A percentile compares a stretch with the other conserved stretches of the same genome.
phyloP scores from a whole-genome alignment of 2,113 vertebrate genomes.

The Himantopus leucocephalus region DNA sequence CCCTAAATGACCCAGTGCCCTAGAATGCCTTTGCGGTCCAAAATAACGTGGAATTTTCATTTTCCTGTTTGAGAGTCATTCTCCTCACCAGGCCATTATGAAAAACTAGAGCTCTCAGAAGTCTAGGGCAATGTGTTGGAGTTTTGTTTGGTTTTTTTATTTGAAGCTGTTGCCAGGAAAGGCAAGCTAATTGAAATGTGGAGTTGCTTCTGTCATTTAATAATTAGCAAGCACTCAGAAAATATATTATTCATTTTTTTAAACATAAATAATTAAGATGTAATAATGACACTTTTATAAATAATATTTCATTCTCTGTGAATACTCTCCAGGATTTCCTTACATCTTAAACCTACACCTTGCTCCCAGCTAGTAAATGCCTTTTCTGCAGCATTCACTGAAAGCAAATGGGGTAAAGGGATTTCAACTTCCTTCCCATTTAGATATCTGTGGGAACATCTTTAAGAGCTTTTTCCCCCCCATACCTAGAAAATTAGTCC shows the following conservation, averaged over 20 bases:
- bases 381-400: background rate
- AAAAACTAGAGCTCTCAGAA: slow-evolving; percentile 39
- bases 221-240: slow-evolving; percentile 66
- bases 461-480: background rate
- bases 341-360: slow-evolving; percentile 23
- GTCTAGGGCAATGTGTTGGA: background rate
- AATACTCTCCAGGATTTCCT: slow-evolving; percentile 54
- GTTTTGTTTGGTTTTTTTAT: slow-evolving; percentile 11
- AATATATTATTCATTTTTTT: slow-evolving; percentile 58
- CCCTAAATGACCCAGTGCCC: background rate
- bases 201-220: slow-evolving; percentile 61
- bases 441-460: slow-evolving; percentile 60
- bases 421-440: slow-evolving; percentile 49
- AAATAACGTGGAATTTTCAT: background rate
- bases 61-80: background rate
- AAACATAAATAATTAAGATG: slow-evolving; percentile 63
- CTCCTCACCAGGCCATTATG: background rate
- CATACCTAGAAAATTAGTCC: slow-evolving; percentile 7
- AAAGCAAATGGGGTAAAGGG: slow-evolving; percentile 4
- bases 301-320: slow-evolving; percentile 57
- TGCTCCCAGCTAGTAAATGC: slow-evolving; percentile 44
- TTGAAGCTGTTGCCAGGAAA: slow-evolving; percentile 56
- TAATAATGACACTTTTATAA: slow-evolving; percentile 62
- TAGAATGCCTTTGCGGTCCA: background rate
- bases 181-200: slow-evolving; percentile 42